Percentiles rank a stretch among this genome's conserved stretches.
Evolutionary conservation across 2,888 invertebrate genomes (phyloP).

Genomic region (Drosophila lutescens): DNA sequence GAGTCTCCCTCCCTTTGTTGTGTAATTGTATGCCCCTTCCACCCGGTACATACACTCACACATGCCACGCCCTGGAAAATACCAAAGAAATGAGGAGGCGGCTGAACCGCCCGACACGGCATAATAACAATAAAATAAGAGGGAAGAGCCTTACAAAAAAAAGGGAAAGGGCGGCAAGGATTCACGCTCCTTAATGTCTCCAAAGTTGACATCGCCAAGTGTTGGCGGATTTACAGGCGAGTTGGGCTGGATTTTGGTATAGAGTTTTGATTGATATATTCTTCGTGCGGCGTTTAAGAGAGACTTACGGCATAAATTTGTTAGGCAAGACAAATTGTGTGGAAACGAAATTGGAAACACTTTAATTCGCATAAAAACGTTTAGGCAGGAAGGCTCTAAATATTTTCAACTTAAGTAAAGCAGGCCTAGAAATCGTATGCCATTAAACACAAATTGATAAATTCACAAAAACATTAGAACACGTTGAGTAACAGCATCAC

Average conservation of each 20-base stretch:
- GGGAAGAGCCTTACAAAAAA: constrained; percentile 1
- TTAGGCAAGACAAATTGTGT: constrained; percentile 69
- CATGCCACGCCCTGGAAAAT: constrained; percentile 43
- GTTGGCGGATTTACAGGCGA: constrained; percentile 72
- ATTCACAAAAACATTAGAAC: not conserved
- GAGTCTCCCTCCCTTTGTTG: constrained; percentile 15
- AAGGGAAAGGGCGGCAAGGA: constrained; percentile 44
- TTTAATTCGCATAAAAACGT: constrained; percentile 18
- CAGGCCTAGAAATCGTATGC: not conserved
- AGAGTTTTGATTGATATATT: constrained; percentile 75
- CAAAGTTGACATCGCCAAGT: constrained; percentile 76
- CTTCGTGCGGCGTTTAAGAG: constrained; percentile 54
- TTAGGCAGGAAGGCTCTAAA: not conserved
- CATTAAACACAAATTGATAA: not conserved
- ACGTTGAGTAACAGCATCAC: not conserved
- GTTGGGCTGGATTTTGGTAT: constrained; percentile 54
- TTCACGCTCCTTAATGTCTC: constrained; percentile 77
- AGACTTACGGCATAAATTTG: constrained; percentile 51
- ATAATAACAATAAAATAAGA: constrained; percentile 69
- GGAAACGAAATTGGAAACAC: not conserved
- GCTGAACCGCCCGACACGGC: constrained; percentile 53
- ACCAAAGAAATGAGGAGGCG: constrained; percentile 18
- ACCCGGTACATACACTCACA: constrained; percentile 49
- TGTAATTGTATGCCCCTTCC: constrained; percentile 63
- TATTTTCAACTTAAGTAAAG: not conserved